Percentiles rank a stretch among this genome's conserved stretches.
phyloP scores from a whole-genome alignment of 2,797 vertebrate genomes.

The Limosa lapponica region DNA sequence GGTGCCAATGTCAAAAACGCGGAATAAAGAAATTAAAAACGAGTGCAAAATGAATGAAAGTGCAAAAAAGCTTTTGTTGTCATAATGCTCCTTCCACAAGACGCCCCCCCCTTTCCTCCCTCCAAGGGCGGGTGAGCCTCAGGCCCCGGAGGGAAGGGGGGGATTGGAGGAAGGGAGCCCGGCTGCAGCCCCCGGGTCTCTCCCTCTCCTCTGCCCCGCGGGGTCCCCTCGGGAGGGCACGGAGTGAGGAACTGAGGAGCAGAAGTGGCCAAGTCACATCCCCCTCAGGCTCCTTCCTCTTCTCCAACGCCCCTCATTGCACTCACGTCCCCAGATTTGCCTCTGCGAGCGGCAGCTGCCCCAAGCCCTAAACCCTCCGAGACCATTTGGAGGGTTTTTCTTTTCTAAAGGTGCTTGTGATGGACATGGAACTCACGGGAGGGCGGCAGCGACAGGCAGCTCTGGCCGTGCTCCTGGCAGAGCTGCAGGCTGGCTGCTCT shows the following conservation, averaged over 20 bases:
- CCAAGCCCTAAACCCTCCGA: background rate
- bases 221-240: background rate
- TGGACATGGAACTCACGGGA: background rate
- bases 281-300: background rate
- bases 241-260: background rate
- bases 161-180: background rate
- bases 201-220: background rate
- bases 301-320: background rate
- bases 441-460: background rate
- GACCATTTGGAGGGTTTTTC: background rate
- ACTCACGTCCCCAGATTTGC: background rate
- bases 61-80: background rate
- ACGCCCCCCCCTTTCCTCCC: background rate
- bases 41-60: conserved; percentile 75
- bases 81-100: conserved; percentile 1
- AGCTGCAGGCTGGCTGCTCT: background rate
- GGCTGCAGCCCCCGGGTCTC: background rate
- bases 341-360: background rate
- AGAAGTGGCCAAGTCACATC: background rate
- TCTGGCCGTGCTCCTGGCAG: fast-evolving
- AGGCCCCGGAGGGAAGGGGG: background rate
- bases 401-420: background rate
- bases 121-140: background rate
- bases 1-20: conserved; percentile 46
- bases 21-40: background rate